Conservation (phyloP, 2,113 vertebrate species). For the Euleptes europaea region DNA sequence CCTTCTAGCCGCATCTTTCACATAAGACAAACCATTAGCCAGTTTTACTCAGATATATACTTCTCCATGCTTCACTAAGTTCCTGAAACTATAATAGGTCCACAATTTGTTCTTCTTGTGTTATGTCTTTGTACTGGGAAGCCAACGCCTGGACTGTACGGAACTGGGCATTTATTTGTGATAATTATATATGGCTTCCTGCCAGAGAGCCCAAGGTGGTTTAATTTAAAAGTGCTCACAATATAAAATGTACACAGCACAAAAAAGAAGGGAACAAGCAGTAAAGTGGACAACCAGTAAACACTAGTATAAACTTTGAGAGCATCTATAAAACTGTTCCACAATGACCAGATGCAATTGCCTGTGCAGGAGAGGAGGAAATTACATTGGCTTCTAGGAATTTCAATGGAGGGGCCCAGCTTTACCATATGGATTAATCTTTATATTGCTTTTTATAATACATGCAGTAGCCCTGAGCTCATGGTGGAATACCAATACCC, state of each 20-base stretch:
- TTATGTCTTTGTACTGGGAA: not conserved
- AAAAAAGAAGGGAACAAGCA: no score
- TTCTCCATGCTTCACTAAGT: not conserved
- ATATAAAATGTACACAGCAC: no score
- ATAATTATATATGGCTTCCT: no score
- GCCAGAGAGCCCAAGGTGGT: no score
- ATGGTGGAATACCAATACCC: not conserved
- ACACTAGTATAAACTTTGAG: not conserved
- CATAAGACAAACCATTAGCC: not conserved
- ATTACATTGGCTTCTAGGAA: no score
- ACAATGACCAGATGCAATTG: no score
- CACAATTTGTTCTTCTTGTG: not conserved
- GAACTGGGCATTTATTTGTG: no score
- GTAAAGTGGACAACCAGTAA: not conserved
- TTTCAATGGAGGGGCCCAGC: no score
- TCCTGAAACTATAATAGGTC: not conserved
- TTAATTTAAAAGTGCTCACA: no score
- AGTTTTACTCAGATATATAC: not conserved
- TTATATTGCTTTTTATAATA: not conserved
- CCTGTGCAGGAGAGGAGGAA: no score
- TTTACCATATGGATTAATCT: not conserved
- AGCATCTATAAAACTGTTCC: no score
- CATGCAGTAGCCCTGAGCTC: not conserved
- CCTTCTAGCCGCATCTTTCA: not conserved
- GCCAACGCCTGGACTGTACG: not conserved